Evolutionary conservation across 2,113 vertebrate genomes (phyloP).

Genomic region (Psettodes erumei): DNA sequence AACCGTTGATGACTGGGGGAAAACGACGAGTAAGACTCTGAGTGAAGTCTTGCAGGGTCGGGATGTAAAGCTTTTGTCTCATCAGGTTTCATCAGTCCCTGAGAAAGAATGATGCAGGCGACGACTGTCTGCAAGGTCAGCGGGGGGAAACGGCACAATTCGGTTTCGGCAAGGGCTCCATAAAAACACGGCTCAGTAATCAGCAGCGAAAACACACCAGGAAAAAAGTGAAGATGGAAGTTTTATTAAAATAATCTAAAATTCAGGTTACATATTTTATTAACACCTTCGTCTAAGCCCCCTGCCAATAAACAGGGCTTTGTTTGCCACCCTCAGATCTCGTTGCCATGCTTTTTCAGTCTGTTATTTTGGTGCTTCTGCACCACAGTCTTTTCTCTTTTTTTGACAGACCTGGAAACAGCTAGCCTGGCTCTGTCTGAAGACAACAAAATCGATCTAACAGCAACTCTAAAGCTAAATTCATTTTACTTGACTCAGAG

Average conservation of each 20-base stretch:
- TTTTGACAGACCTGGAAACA: not conserved
- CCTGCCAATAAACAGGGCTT: not conserved
- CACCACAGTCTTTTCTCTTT: not conserved
- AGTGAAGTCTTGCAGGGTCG: not conserved
- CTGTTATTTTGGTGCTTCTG: not conserved
- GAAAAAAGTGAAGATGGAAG: not conserved
- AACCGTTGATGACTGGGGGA: not conserved
- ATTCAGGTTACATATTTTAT: constrained; percentile 10
- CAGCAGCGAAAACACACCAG: not conserved
- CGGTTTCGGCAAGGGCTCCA: not conserved
- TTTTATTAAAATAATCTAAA: not conserved
- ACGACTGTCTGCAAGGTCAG: not conserved
- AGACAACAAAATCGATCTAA: too few relatives aligned
- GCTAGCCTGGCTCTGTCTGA: not conserved
- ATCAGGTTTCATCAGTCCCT: not conserved
- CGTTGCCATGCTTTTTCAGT: constrained; percentile 9
- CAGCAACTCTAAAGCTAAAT: too few relatives aligned
- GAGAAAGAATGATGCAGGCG: not conserved
- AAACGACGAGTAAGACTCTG: not conserved
- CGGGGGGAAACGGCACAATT: not conserved
- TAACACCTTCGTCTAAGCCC: not conserved
- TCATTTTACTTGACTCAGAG: too few relatives aligned
- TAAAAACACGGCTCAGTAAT: not conserved
- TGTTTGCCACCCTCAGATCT: constrained; percentile 16
- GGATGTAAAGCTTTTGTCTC: constrained; percentile 6